Evolutionary conservation across 1,140 invertebrate genomes (phyloP).

Genomic region (Onthophagus taurus): DNA sequence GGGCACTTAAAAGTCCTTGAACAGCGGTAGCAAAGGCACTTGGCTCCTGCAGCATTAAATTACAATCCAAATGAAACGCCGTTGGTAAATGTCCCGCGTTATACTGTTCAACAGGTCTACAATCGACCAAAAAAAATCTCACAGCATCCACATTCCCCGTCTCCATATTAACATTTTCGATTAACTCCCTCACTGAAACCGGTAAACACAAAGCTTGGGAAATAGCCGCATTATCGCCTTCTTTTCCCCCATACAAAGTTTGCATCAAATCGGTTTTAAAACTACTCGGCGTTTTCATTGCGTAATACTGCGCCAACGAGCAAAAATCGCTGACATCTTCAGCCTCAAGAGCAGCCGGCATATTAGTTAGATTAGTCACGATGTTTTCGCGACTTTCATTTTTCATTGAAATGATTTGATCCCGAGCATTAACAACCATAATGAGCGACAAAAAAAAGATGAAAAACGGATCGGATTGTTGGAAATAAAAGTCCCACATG

Average conservation of each 20-base stretch:
- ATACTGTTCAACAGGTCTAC: slow-evolving; percentile 91
- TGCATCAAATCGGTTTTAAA: slow-evolving; percentile 65
- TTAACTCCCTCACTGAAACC: slow-evolving; percentile 78
- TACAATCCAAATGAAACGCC: slow-evolving; percentile 96
- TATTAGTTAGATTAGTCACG: slow-evolving; percentile 57
- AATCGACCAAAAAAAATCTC: slow-evolving; percentile 95
- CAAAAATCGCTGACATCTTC: slow-evolving; percentile 97
- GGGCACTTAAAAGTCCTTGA: slow-evolving; percentile 82
- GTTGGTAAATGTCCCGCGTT: slow-evolving; percentile 93
- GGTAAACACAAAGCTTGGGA: slow-evolving; percentile 88
- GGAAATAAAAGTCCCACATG: slow-evolving; percentile 98
- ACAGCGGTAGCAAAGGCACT: slow-evolving; percentile 90
- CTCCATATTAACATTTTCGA: slow-evolving; percentile 53
- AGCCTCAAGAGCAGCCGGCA: slow-evolving; percentile 78
- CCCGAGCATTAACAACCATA: slow-evolving; percentile 92
- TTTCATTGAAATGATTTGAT: slow-evolving; percentile 76
- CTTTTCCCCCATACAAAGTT: slow-evolving; percentile 38
- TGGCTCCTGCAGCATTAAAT: slow-evolving; percentile 94
- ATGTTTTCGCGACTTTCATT: slow-evolving; percentile 62
- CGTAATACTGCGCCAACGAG: slow-evolving; percentile 89
- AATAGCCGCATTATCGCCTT: slow-evolving; percentile 44
- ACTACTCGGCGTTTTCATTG: slow-evolving; percentile 82
- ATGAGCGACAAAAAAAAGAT: slow-evolving; percentile 92
- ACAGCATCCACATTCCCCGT: slow-evolving; percentile 47
- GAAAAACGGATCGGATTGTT: slow-evolving; percentile 92